These are phyloP conservation scores for Eucera pruinosa DNA, from an alignment of 2,888 invertebrate species.

Conservation along the genomic window DNA sequence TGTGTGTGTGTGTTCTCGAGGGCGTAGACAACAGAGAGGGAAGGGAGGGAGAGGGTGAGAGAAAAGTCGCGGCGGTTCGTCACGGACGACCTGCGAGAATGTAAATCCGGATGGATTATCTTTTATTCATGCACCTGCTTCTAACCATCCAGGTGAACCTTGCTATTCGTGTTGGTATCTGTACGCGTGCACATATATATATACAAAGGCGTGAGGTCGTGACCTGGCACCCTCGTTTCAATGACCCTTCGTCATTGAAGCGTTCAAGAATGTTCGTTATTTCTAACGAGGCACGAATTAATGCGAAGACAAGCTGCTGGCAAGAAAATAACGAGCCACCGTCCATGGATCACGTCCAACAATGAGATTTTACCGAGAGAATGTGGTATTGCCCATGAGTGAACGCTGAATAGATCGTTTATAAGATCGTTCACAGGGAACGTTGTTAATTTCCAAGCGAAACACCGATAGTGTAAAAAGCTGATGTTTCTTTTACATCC, in stretches of 20 bases:
- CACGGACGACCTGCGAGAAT: slow-evolving; percentile 47
- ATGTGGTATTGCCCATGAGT: too few relatives aligned
- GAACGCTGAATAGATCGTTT: too few relatives aligned
- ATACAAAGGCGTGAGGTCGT: slow-evolving; percentile 42
- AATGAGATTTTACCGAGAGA: not conserved
- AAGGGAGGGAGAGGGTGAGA: slow-evolving; percentile 5
- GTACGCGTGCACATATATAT: not conserved
- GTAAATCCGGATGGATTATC: slow-evolving; percentile 60
- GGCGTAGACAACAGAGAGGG: not conserved
- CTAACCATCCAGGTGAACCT: slow-evolving; percentile 37
- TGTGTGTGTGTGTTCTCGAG: too few relatives aligned
- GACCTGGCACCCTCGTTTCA: slow-evolving; percentile 67
- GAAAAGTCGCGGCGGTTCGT: slow-evolving; percentile 35
- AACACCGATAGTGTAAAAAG: too few relatives aligned
- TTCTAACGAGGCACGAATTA: slow-evolving; percentile 36
- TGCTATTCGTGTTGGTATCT: slow-evolving; percentile 1
- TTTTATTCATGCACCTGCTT: slow-evolving; percentile 68
- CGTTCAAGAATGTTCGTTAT: slow-evolving; percentile 40
- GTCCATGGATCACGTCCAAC: not conserved
- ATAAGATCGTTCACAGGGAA: too few relatives aligned
- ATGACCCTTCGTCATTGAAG: slow-evolving; percentile 54
- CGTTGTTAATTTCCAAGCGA: too few relatives aligned
- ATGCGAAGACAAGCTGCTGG: not conserved
- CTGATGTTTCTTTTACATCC: too few relatives aligned
- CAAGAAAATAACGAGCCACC: not conserved